A percentile compares a stretch with the other conserved stretches of the same genome.
phyloP scores from a whole-genome alignment of 2,113 vertebrate species.

The Dinomys branickii region DNA sequence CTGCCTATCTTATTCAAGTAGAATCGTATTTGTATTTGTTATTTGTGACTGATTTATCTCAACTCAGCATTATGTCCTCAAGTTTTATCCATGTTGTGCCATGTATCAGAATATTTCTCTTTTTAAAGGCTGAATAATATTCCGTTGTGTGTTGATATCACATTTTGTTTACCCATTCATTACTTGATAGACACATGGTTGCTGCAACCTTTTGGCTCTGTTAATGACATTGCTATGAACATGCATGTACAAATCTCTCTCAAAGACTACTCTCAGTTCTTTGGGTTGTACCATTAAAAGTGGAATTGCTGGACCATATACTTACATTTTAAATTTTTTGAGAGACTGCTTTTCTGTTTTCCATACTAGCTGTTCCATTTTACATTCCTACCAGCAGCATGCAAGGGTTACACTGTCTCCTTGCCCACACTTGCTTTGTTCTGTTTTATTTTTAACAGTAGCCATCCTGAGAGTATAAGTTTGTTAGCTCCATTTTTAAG shows the following conservation, averaged over 20 bases:
- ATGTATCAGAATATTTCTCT: neutral
- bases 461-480: neutral
- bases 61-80: neutral
- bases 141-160: neutral
- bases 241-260: neutral
- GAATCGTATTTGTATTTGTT: neutral
- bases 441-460: neutral
- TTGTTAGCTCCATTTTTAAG: neutral
- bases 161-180: neutral
- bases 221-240: neutral
- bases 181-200: neutral
- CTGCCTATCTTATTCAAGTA: neutral
- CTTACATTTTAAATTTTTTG: neutral
- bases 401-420: neutral
- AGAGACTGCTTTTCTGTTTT: neutral
- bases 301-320: neutral
- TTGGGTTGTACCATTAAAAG: neutral
- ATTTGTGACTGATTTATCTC: neutral
- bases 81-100: neutral
- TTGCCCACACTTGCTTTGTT: neutral
- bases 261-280: neutral
- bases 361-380: neutral
- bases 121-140: neutral
- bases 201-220: neutral
- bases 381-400: neutral